Conservation (phyloP, 2,888 invertebrate species). For the Drosophila sordidapex region DNA sequence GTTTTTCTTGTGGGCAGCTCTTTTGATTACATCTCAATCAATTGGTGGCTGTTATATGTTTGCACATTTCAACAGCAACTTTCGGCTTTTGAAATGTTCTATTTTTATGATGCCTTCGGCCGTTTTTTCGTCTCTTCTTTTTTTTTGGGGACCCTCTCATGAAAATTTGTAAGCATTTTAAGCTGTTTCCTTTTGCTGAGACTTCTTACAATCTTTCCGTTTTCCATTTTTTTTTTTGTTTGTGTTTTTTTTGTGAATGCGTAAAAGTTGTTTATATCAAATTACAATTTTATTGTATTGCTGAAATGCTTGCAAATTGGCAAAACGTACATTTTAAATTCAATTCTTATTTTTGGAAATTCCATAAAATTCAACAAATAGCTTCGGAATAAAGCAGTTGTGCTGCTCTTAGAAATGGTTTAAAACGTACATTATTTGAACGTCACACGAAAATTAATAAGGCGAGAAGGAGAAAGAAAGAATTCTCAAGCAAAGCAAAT, state of each 20-base stretch:
- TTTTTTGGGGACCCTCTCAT: conserved; percentile 32
- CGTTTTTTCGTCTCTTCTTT: conserved; percentile 36
- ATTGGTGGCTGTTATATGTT: conserved; percentile 79
- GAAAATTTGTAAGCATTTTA: conserved; percentile 71
- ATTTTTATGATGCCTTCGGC: conserved; percentile 74
- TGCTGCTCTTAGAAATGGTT: background rate
- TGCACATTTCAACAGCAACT: conserved; percentile 73
- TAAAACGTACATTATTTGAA: background rate
- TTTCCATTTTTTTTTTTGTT: conserved; percentile 19
- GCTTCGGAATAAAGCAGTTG: background rate
- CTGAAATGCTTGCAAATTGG: conserved; percentile 49
- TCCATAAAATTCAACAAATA: conserved; percentile 12
- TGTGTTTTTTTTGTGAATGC: conserved; percentile 19
- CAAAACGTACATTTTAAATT: conserved; percentile 55
- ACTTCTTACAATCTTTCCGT: conserved; percentile 20
- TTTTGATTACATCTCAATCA: conserved; percentile 82
- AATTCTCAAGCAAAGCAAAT: background rate
- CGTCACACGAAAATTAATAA: conserved; percentile 11
- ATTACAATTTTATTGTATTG: conserved; percentile 73
- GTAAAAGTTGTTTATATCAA: conserved; percentile 72
- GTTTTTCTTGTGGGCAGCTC: conserved; percentile 35
- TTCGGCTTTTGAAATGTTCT: conserved; percentile 68
- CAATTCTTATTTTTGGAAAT: conserved; percentile 39
- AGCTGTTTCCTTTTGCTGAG: conserved; percentile 45
- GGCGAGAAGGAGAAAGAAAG: background rate